phyloP scores from a whole-genome alignment of 2,797 vertebrate genomes.

The Parotocinclus haroldoi region DNA sequence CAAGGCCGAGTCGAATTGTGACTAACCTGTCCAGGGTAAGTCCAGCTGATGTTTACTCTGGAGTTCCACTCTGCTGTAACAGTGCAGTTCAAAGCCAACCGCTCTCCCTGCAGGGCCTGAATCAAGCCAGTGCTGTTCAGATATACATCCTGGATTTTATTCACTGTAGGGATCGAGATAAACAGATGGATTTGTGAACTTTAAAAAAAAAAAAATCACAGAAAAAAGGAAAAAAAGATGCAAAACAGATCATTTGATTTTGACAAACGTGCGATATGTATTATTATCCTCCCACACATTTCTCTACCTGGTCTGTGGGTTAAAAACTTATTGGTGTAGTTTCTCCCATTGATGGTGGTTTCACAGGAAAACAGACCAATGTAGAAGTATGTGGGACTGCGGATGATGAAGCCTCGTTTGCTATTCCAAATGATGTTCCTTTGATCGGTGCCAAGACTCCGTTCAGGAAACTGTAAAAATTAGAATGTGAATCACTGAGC shows the following conservation, averaged over 20 bases:
- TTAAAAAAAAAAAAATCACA: not conserved
- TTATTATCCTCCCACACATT: not conserved
- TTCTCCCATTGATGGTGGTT: slow-evolving; percentile 61
- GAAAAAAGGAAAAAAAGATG: no score
- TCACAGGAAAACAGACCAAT: slow-evolving; percentile 85
- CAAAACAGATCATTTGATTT: not conserved
- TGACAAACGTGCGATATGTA: no score
- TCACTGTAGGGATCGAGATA: slow-evolving; percentile 65
- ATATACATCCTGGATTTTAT: slow-evolving; percentile 79
- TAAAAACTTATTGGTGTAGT: slow-evolving; percentile 74
- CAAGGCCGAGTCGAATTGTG: not conserved
- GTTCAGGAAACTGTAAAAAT: slow-evolving; percentile 64
- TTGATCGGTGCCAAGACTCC: slow-evolving; percentile 71
- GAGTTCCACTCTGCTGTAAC: slow-evolving; percentile 84
- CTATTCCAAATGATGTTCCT: slow-evolving; percentile 86
- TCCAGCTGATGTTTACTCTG: slow-evolving; percentile 88
- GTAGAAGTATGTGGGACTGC: slow-evolving; percentile 75
- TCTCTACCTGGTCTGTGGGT: slow-evolving; percentile 79
- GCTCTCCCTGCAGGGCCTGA: slow-evolving; percentile 73
- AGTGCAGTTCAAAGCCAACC: slow-evolving; percentile 83
- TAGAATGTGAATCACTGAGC: slow-evolving; percentile 45
- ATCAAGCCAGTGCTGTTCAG: slow-evolving; percentile 76
- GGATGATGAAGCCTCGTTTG: slow-evolving; percentile 83
- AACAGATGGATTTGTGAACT: not conserved
- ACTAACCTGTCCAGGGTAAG: slow-evolving; percentile 86